Conservation (phyloP, 2,888 invertebrate species). For the Cyrtodaria siliqua region DNA sequence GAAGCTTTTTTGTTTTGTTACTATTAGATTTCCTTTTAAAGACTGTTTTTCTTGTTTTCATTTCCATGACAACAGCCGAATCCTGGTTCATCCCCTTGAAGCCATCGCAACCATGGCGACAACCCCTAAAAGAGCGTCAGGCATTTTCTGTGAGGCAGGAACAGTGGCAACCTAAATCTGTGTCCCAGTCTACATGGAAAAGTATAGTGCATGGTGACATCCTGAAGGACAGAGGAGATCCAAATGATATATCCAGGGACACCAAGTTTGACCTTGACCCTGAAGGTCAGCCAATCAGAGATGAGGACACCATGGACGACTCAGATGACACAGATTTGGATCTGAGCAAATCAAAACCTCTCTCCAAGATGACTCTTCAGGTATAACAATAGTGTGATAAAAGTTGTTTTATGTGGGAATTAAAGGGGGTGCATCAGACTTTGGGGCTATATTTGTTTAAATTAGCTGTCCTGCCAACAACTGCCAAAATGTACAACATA, state of each 20-base stretch:
- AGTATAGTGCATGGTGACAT: slow-evolving; percentile 63
- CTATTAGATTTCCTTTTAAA: too few species aligned
- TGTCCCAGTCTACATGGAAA: slow-evolving; percentile 65
- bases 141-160: slow-evolving; percentile 67
- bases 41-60: too few species aligned
- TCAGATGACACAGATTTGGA: slow-evolving; percentile 60
- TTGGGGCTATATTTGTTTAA: too few species aligned
- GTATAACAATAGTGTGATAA: slow-evolving; percentile 33
- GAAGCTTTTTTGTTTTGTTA: too few species aligned
- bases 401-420: too few species aligned
- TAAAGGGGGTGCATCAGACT: too few species aligned
- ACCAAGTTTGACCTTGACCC: slow-evolving; percentile 73
- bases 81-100: slow-evolving; percentile 79
- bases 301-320: slow-evolving; percentile 45
- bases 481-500: too few species aligned
- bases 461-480: too few species aligned
- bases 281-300: slow-evolving; percentile 61
- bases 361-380: slow-evolving; percentile 75
- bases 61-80: slow-evolving; percentile 61
- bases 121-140: slow-evolving; percentile 77
- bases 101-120: slow-evolving; percentile 75
- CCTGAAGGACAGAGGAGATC: slow-evolving; percentile 57
- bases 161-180: slow-evolving; percentile 68
- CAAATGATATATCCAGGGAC: slow-evolving; percentile 60
- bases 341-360: slow-evolving; percentile 61